These are phyloP conservation scores for Scolanthus callimorphus DNA, from an alignment of 92 coral and sea anemone species.

Conservation along the genomic window DNA sequence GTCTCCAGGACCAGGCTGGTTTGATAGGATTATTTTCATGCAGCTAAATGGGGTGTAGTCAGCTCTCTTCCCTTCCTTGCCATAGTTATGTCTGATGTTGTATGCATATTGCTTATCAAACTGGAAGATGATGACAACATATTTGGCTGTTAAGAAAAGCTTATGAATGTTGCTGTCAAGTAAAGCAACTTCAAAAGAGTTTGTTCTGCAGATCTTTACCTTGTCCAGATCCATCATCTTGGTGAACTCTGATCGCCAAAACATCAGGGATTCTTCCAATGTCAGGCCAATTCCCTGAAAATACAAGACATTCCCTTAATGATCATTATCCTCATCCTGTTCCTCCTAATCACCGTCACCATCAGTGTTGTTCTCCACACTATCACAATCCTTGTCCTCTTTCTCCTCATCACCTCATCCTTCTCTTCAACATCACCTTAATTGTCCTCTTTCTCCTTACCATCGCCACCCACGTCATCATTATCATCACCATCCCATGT, in stretches of 20 bases:
- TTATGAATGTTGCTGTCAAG: too few relatives aligned
- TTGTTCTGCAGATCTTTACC: conserved; percentile 26
- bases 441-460: neutral
- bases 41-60: conserved; percentile 98
- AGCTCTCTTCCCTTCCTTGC: conserved; percentile 93
- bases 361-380: conserved; percentile 3
- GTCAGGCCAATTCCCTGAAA: conserved; percentile 92
- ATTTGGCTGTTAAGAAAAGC: too few relatives aligned
- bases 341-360: too few relatives aligned
- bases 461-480: neutral
- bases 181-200: too few relatives aligned
- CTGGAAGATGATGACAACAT: too few relatives aligned
- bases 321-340: too few relatives aligned
- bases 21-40: conserved; percentile 94
- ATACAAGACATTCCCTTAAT: too few relatives aligned
- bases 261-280: conserved; percentile 85
- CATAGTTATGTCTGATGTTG: conserved; percentile 93
- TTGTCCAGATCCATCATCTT: conserved; percentile 93
- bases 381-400: too few relatives aligned
- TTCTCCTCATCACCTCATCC: too few relatives aligned
- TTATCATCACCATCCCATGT: neutral
- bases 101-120: conserved; percentile 96
- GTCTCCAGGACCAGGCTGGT: conserved; percentile 93
- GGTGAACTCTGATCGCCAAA: conserved; percentile 93
- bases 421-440: too few relatives aligned